Conservation (phyloP, 2,888 invertebrate genomes). For the Trachelus iudaicus region DNA sequence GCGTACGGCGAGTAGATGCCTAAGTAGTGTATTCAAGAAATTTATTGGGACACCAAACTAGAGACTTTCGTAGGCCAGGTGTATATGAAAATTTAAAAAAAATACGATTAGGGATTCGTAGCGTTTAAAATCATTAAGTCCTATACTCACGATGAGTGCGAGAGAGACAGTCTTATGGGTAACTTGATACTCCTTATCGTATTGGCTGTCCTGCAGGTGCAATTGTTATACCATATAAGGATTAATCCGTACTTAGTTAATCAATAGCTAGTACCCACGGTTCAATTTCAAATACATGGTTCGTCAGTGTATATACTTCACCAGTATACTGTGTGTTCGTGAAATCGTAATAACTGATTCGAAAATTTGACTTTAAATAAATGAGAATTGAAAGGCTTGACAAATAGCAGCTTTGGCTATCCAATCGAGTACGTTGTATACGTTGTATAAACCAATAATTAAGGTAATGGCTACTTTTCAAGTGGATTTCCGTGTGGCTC, state of each 20-base stretch:
- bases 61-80: no score
- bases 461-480: slow-evolving; percentile 65
- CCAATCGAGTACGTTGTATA: background rate
- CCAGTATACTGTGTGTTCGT: background rate
- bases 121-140: no score
- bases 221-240: no score
- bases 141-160: no score
- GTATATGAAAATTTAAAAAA: no score
- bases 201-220: no score
- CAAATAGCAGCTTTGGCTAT: background rate
- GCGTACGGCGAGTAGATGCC: background rate
- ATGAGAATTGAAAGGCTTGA: background rate
- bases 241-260: background rate
- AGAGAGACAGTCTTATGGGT: no score
- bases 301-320: background rate
- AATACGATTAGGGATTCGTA: no score
- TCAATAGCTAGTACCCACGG: background rate
- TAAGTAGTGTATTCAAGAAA: no score
- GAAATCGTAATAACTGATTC: background rate
- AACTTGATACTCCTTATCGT: no score
- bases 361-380: background rate
- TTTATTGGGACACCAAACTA: no score
- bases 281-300: background rate
- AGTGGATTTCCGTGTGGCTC: slow-evolving; percentile 62
- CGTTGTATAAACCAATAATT: slow-evolving; percentile 56